Evolutionary conservation across 2,888 invertebrate species (phyloP).

Genomic region (Cheilosia vulpina): DNA sequence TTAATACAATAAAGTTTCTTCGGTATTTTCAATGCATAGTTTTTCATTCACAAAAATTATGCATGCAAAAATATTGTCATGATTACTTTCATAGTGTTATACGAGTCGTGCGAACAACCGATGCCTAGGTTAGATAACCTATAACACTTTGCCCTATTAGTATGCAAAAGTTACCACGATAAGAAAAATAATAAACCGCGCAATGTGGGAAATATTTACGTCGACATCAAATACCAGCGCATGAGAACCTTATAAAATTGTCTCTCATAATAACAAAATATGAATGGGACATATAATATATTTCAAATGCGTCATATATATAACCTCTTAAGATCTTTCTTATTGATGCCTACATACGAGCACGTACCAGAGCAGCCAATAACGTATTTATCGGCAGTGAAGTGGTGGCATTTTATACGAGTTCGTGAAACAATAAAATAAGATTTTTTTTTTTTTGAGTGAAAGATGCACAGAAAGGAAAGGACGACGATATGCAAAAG

Average conservation of each 20-base stretch:
- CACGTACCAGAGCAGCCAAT: slow-evolving; percentile 63
- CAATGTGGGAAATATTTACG: slow-evolving; percentile 48
- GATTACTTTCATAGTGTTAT: too few relatives aligned
- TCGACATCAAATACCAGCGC: slow-evolving; percentile 42
- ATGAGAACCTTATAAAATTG: slow-evolving; percentile 32
- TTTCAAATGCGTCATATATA: slow-evolving; percentile 1
- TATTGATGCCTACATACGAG: slow-evolving; percentile 49
- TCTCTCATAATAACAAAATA: slow-evolving; percentile 9
- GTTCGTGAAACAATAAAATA: slow-evolving; percentile 31
- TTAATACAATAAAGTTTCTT: too few relatives aligned
- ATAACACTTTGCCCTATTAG: slow-evolving; percentile 5
- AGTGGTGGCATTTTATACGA: slow-evolving; percentile 26
- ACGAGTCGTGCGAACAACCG: too few relatives aligned
- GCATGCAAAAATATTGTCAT: too few relatives aligned
- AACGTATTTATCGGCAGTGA: slow-evolving; percentile 48
- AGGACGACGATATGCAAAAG: too few relatives aligned
- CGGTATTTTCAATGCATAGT: too few relatives aligned
- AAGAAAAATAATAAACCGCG: slow-evolving; percentile 11
- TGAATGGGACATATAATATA: slow-evolving; percentile 14
- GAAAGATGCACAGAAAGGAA: background rate
- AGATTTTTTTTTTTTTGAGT: slow-evolving; percentile 13
- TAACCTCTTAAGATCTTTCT: slow-evolving; percentile 22
- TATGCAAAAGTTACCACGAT: slow-evolving; percentile 40
- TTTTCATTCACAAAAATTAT: too few relatives aligned
- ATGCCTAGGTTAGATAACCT: too few relatives aligned